A percentile compares a stretch with the other conserved stretches of the same genome.
Conservation (phyloP, 2,113 vertebrate species). For the Dasyurus viverrinus region DNA sequence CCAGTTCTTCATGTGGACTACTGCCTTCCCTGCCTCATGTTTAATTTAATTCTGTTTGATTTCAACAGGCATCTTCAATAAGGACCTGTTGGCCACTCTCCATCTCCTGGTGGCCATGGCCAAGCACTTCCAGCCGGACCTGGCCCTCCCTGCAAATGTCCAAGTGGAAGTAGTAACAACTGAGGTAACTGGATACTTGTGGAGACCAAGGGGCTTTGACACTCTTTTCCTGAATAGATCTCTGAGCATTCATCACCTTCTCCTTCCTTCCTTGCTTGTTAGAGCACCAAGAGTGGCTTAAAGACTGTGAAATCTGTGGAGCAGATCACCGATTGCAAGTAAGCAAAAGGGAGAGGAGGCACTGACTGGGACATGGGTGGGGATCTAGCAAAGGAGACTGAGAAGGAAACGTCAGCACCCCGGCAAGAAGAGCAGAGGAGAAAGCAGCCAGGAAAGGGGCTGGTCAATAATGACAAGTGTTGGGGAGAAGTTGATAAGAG, state of each 20-base stretch:
- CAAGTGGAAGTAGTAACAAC: slow-evolving; percentile 89
- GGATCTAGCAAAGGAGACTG: background rate
- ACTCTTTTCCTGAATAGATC: accelerated
- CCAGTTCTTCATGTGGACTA: background rate
- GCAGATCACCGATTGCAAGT: slow-evolving; percentile 88
- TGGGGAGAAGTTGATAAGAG: background rate
- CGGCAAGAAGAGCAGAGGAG: background rate
- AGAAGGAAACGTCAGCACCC: background rate
- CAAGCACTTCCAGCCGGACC: slow-evolving; percentile 86
- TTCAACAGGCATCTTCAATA: slow-evolving; percentile 86
- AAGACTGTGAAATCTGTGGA: slow-evolving; percentile 86
- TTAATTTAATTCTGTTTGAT: background rate
- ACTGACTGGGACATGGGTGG: accelerated
- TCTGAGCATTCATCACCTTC: accelerated
- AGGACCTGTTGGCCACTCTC: slow-evolving; percentile 92
- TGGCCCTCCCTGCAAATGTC: slow-evolving; percentile 88
- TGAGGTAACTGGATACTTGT: slow-evolving; percentile 84
- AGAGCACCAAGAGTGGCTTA: slow-evolving; percentile 89
- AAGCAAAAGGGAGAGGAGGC: background rate
- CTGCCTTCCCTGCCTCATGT: background rate
- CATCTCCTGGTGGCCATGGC: slow-evolving; percentile 95
- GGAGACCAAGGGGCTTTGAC: background rate
- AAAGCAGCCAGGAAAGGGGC: background rate
- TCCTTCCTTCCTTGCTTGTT: background rate
- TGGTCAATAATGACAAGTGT: background rate